Evolutionary conservation across 2,797 vertebrate genomes (phyloP), one percentile per base, ranked within the genome.

Genomic region (Chaunax sp.): DNA sequence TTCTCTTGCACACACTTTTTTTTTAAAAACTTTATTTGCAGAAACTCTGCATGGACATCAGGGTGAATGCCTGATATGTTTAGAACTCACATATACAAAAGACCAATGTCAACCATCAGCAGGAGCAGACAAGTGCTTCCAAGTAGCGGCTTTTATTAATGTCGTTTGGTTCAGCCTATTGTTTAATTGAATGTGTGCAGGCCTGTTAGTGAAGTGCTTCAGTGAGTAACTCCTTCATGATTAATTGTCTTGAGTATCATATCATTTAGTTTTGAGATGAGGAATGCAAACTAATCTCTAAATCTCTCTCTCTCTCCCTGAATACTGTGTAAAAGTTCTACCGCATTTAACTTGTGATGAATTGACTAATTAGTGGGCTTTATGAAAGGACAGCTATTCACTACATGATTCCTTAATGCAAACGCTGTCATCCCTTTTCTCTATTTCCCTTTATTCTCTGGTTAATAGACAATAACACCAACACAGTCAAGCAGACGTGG

Each of bases 351-450:
- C 51, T 72, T 78, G 46, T 82, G 66, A 82, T 77, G 19, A 53
- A 81, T 75, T 56, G 65, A 75, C 41, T 68, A 74, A 79, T 82
- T 72, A 78, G 61, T 15, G 49, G 37, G n/a, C 33, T 63, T 60
- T 68, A 43, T 63, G 45, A 12, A 50, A 41, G 40, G n/a, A 58
- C 25, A 33, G 30, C 41, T 26, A 54, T 65, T 64, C 43, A 47
- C 41, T 41, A 38, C 43, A 53, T 5, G 1, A 22, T 43, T 37
- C 68, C 40, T 16, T n/a, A 22, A 40, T 56, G 44, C 57, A 77
- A 70, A 67, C 14, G 53, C 28, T 64, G 33, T 59, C 51, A 69
- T 66, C 14, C 20, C 58, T 70, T 56, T 37, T 50, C 13, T 62
- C 14, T 22, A 23, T 33, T 54, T 69, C 20, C 7, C 11, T 54